Percentiles rank a stretch among this genome's conserved stretches.
Evolutionary conservation across 2,113 vertebrate genomes (phyloP).

Genomic region (Perca fluviatilis): DNA sequence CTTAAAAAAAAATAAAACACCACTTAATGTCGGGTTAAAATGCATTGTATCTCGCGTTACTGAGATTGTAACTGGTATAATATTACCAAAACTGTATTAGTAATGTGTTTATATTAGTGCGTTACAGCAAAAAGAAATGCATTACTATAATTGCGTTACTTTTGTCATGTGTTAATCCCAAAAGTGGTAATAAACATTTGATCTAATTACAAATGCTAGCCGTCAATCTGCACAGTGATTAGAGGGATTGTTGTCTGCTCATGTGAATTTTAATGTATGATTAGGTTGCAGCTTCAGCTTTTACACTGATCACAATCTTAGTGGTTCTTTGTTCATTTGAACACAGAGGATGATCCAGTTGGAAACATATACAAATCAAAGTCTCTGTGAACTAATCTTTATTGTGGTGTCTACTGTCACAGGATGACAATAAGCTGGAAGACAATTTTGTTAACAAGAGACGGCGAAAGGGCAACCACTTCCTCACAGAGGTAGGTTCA

Average conservation of each 20-base stretch:
- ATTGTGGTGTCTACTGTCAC: constrained; percentile 1
- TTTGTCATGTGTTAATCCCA: too few relatives aligned
- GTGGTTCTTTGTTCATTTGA: not conserved
- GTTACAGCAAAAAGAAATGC: too few relatives aligned
- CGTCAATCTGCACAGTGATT: not conserved
- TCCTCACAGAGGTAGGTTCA: constrained; percentile 88
- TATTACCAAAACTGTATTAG: too few relatives aligned
- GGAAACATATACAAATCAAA: not conserved
- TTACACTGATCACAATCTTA: not conserved
- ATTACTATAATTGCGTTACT: too few relatives aligned
- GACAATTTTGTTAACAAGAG: constrained; percentile 91
- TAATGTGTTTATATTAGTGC: too few relatives aligned
- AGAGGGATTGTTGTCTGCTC: not conserved
- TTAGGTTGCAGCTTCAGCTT: not conserved
- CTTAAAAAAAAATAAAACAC: too few relatives aligned
- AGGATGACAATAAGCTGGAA: constrained; percentile 89
- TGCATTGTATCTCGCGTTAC: too few relatives aligned
- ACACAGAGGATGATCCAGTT: too few relatives aligned
- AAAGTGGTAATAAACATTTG: not conserved
- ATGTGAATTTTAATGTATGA: not conserved
- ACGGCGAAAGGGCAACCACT: constrained; percentile 85
- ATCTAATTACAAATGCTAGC: not conserved
- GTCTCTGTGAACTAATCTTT: not conserved
- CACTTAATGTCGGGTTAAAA: too few relatives aligned
- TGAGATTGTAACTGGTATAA: too few relatives aligned